A percentile compares a stretch with the other conserved stretches of the same genome.
Evolutionary conservation across 2,888 invertebrate species (phyloP).

Genomic region (Parnassius glacialis): DNA sequence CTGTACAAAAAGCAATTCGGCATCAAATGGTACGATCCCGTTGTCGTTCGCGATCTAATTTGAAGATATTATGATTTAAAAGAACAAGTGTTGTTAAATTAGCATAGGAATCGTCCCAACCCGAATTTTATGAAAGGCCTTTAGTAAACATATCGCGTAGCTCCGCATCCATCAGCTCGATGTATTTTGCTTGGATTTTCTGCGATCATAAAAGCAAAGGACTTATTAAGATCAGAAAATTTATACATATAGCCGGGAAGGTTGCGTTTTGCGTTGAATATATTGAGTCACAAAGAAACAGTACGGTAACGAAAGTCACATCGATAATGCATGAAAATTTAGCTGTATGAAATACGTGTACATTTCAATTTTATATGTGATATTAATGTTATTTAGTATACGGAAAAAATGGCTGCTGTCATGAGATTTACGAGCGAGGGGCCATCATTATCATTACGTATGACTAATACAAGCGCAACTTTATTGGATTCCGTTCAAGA

Average conservation of each 20-base stretch:
- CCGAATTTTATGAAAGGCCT: slow-evolving; percentile 32
- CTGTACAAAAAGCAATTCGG: slow-evolving; percentile 10
- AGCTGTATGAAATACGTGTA: not conserved
- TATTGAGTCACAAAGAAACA: slow-evolving; percentile 18
- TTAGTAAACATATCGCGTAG: slow-evolving; percentile 29
- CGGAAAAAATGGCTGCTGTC: slow-evolving; percentile 12
- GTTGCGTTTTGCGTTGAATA: slow-evolving; percentile 18
- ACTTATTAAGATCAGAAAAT: slow-evolving; percentile 29
- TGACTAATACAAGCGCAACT: slow-evolving; percentile 31
- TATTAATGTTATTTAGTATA: slow-evolving; percentile 19
- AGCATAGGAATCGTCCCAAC: slow-evolving; percentile 61
- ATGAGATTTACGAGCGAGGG: slow-evolving; percentile 28
- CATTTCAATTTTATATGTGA: slow-evolving; percentile 21
- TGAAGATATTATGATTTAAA: slow-evolving; percentile 64
- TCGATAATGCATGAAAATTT: slow-evolving; percentile 10
- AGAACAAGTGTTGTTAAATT: slow-evolving; percentile 69
- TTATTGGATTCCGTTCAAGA: slow-evolving; percentile 38
- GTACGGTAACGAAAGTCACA: slow-evolving; percentile 5
- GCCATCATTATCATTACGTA: slow-evolving; percentile 35
- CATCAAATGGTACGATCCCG: slow-evolving; percentile 47
- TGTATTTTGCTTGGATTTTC: slow-evolving; percentile 27
- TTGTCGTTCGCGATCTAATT: slow-evolving; percentile 52
- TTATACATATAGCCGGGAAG: slow-evolving; percentile 15
- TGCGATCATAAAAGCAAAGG: slow-evolving; percentile 26
- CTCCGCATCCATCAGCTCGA: slow-evolving; percentile 22